Evolutionary conservation across 2,797 vertebrate genomes (phyloP).

Genomic region (Macropodus opercularis): DNA sequence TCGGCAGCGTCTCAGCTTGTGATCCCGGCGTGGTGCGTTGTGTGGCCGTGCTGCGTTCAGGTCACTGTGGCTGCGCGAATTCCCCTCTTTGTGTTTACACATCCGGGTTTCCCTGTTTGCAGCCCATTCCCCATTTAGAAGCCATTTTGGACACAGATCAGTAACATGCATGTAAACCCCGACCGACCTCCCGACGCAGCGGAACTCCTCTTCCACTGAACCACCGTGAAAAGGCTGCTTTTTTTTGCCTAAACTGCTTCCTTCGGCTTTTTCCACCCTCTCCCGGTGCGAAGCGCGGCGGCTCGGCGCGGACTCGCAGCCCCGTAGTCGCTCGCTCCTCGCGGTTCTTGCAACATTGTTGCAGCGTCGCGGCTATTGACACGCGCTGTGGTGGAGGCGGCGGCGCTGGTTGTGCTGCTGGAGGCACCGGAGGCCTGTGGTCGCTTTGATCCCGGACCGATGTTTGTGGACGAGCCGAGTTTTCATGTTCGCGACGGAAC

Average conservation of each 20-base stretch:
- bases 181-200: conserved; percentile 77
- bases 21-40: no score
- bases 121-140: conserved; percentile 86
- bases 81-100: conserved; percentile 89
- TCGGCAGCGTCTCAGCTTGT: no score
- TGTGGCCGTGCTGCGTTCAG: conserved; percentile 74
- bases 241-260: conserved; percentile 18
- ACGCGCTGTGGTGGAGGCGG: conserved; percentile 61
- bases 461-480: conserved; percentile 66
- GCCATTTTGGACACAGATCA: conserved; percentile 95
- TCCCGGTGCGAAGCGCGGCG: conserved; percentile 50
- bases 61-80: conserved; percentile 77
- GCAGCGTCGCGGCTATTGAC: conserved; percentile 71
- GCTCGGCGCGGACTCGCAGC: conserved; percentile 36
- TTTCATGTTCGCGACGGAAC: conserved; percentile 81
- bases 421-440: conserved; percentile 73
- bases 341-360: conserved; percentile 73
- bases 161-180: conserved; percentile 80
- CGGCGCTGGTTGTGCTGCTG: conserved; percentile 41
- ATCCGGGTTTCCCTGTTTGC: conserved; percentile 92
- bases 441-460: conserved; percentile 65
- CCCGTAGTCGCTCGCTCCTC: conserved; percentile 47
- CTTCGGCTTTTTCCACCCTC: conserved; percentile 31
- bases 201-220: conserved; percentile 63
- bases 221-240: conserved; percentile 36